Evolutionary conservation across 1,140 invertebrate genomes (phyloP).

Genomic region (Mycetomoellerius zeteki): DNA sequence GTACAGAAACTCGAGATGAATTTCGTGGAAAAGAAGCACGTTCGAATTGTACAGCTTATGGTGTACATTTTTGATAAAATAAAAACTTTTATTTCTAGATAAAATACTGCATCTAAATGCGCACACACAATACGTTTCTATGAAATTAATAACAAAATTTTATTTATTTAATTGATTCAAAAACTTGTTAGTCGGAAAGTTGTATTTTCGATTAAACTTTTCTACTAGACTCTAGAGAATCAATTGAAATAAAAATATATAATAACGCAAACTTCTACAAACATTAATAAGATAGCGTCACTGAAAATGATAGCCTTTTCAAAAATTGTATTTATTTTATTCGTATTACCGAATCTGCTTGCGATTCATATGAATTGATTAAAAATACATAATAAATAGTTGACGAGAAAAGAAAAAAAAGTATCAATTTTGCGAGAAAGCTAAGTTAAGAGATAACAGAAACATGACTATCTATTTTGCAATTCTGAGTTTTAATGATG

Average conservation of each 20-base stretch:
- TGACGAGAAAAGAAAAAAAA: background rate
- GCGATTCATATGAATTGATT: background rate
- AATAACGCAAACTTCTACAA: background rate
- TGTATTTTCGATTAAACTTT: background rate
- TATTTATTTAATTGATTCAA: background rate
- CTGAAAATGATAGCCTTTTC: background rate
- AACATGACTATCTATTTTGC: background rate
- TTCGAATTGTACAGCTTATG: background rate
- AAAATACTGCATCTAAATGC: background rate
- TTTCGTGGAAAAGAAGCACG: background rate
- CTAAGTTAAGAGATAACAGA: background rate
- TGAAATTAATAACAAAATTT: background rate
- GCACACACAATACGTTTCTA: background rate
- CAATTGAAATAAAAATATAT: background rate
- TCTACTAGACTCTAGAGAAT: background rate
- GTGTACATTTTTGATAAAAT: background rate
- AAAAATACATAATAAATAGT: background rate
- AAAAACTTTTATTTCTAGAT: background rate
- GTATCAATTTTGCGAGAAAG: background rate
- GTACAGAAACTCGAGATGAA: background rate
- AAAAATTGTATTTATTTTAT: background rate
- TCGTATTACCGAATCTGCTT: background rate
- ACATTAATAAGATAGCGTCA: background rate
- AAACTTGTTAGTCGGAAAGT: background rate
- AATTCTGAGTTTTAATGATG: constrained; percentile 41